Conservation (phyloP, 2,888 invertebrate species). For the Pristionchus exspectatus region DNA sequence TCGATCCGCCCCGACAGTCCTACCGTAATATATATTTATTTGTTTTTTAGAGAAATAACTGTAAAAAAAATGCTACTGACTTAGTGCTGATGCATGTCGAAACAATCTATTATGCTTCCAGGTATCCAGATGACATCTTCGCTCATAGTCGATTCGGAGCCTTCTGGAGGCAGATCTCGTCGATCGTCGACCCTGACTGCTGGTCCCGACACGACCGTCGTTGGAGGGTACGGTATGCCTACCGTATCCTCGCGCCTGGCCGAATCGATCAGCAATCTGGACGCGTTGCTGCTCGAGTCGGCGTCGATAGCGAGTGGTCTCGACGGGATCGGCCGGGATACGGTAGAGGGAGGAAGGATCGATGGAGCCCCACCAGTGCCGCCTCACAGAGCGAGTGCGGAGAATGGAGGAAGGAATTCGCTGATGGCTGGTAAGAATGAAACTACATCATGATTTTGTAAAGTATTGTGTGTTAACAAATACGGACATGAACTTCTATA, state of each 20-base stretch:
- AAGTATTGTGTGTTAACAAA: neutral
- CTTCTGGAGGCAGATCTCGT: neutral
- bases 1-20: neutral
- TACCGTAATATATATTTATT: neutral
- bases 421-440: neutral
- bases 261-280: slow-evolving; percentile 33
- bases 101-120: too few species aligned
- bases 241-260: slow-evolving; percentile 38
- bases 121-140: slow-evolving; percentile 24
- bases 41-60: too few species aligned
- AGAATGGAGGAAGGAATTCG: slow-evolving; percentile 9
- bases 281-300: slow-evolving; percentile 23
- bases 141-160: neutral
- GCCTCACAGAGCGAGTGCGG: neutral
- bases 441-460: neutral
- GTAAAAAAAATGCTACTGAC: too few species aligned
- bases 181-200: slow-evolving; percentile 11
- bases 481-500: neutral
- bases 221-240: neutral
- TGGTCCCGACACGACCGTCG: slow-evolving; percentile 3
- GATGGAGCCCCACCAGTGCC: neutral
- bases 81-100: too few species aligned
- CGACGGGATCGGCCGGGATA: slow-evolving; percentile 1
- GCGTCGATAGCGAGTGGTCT: slow-evolving; percentile 8
- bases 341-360: neutral